Base-by-base conservation (phyloP, 2,888 invertebrate genomes). In the Plagodis pulveraria region DNA sequence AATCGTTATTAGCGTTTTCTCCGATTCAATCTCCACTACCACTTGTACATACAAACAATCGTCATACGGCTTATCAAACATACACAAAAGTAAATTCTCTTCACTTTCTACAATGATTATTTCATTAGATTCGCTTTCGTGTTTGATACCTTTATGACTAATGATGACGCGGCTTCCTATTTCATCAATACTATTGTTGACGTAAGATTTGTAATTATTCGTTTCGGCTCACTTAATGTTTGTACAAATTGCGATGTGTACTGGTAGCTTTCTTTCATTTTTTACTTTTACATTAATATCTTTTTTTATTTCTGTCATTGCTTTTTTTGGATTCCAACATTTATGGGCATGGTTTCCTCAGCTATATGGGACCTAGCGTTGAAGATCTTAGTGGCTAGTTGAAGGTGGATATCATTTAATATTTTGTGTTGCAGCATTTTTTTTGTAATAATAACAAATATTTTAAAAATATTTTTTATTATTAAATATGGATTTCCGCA, bases 101-200 rank as follows among this genome's bases (percentile, higher is more conserved):
- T 84, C 84, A 86, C 89, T 89, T 89, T 89, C 88, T 84, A 86
- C 76, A 72, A 78, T 85, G 79, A 86, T 85, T 80, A 78, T 78
- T 77, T 77, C 72, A 81, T 89, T 87, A 80, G 87, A 76, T 83
- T 87, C 89, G 86, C 89, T 90, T 89, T 89, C 89, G 71, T 83
- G 58, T 56, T 58, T 64, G 72, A 71, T 78, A 81, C 77, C 79
- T 82, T 80, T 83, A 73, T 80, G 75, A 75, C 74, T 76, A 74
- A 70, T 78, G 80, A 83, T 83, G 78, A 81, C 73, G 73, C 67
- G 65, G 73, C 70, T 61, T 59, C 48, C 63, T 63, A 60, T 65
- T 58, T 45, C 60, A 56, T 61, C 52, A 49, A 33, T 56, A 41
- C 56, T 50, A 56, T 61, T 61, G 60, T 61, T 56, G 56, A 46